These are phyloP conservation scores for Latrodectus elegans DNA, from an alignment of 2,888 invertebrate species.

Conservation along the genomic window DNA sequence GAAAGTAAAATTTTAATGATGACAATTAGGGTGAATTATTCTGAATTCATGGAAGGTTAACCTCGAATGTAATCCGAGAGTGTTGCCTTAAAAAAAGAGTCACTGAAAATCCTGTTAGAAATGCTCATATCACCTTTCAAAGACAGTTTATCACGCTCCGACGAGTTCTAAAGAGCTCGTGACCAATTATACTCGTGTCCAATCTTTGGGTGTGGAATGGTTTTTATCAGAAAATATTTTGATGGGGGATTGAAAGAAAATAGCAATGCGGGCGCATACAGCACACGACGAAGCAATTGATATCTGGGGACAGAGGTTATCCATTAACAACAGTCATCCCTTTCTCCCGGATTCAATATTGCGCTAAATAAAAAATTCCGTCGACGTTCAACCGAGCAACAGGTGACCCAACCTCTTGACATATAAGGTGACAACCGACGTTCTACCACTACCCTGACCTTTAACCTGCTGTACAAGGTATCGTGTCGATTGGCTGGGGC, in stretches of 20 bases:
- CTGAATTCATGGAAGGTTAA: too few species aligned
- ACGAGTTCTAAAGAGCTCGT: constrained; percentile 31
- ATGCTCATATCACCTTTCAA: background rate
- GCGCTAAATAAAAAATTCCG: constrained; percentile 56
- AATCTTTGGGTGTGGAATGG: constrained; percentile 11
- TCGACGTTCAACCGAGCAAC: constrained; percentile 36
- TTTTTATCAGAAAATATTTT: constrained; percentile 20
- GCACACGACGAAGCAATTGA: constrained; percentile 45
- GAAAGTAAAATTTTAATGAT: too few species aligned
- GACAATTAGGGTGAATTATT: too few species aligned
- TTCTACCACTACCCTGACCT: constrained; percentile 28
- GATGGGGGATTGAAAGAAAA: constrained; percentile 26
- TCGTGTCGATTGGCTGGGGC: constrained; percentile 29
- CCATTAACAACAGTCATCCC: constrained; percentile 30
- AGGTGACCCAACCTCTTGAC: constrained; percentile 54
- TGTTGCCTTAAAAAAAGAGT: too few species aligned
- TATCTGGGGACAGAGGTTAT: constrained; percentile 51
- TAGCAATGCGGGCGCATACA: constrained; percentile 27
- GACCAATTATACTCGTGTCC: constrained; percentile 30
- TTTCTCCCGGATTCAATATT: constrained; percentile 58
- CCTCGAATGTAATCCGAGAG: too few species aligned
- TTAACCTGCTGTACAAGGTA: constrained; percentile 30
- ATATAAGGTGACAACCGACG: constrained; percentile 63
- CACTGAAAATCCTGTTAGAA: too few species aligned
- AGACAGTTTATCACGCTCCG: constrained; percentile 16